These are phyloP conservation scores for Marmota flaviventris DNA, from an alignment of 2,113 vertebrate species.

Conservation along the genomic window DNA sequence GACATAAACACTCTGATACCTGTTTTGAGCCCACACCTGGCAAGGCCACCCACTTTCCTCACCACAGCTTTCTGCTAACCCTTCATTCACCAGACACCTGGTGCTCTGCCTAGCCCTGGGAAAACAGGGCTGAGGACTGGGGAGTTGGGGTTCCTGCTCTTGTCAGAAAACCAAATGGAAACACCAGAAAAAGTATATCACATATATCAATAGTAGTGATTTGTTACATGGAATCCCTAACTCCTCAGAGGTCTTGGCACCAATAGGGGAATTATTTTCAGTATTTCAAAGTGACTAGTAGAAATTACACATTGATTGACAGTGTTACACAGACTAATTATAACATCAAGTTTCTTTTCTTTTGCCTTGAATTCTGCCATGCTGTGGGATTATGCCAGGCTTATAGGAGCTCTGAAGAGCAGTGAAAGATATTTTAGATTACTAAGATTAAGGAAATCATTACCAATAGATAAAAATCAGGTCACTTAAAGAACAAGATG, in stretches of 20 bases:
- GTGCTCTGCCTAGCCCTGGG: neutral
- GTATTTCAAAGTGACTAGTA: neutral
- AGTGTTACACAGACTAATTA: neutral
- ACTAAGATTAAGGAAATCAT: constrained; percentile 42
- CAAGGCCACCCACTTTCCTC: neutral
- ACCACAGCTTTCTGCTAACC: neutral
- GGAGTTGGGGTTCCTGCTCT: neutral
- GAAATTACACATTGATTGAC: neutral
- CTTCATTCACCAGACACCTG: neutral
- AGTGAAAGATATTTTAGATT: constrained; percentile 5
- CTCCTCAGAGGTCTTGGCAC: neutral
- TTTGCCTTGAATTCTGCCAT: neutral
- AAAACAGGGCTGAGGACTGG: neutral
- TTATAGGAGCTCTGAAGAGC: neutral
- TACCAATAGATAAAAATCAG: constrained; percentile 35
- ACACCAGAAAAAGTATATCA: neutral
- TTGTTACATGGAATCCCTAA: neutral
- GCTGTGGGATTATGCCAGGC: neutral
- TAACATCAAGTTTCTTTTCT: neutral
- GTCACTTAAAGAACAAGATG: neutral
- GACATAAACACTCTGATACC: neutral
- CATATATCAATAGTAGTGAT: neutral
- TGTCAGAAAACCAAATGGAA: neutral
- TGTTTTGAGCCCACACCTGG: neutral
- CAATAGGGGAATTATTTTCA: neutral